A percentile compares a stretch with the other conserved stretches of the same genome.
Evolutionary conservation across 2,113 vertebrate genomes (phyloP).

Genomic region (Chrysemys picta): DNA sequence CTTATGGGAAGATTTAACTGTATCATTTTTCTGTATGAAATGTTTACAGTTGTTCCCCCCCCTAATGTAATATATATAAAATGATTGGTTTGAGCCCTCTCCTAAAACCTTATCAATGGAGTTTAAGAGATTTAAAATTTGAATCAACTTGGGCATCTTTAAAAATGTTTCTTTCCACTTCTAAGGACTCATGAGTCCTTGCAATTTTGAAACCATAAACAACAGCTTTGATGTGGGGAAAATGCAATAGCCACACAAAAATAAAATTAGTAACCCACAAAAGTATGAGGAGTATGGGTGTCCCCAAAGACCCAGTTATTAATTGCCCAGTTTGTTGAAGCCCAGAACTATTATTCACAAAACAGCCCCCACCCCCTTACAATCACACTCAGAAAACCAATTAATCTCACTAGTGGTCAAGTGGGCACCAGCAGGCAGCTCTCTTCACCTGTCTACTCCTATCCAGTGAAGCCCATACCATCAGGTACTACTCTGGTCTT

Average conservation of each 20-base stretch:
- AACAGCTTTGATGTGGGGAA: background rate
- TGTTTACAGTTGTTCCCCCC: background rate
- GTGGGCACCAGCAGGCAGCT: background rate
- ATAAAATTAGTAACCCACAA: background rate
- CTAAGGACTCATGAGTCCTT: background rate
- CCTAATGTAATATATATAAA: background rate
- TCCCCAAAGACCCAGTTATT: background rate
- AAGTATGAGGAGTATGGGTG: background rate
- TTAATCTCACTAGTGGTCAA: background rate
- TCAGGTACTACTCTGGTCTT: background rate
- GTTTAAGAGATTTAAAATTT: background rate
- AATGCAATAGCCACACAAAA: background rate
- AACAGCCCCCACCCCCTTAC: background rate
- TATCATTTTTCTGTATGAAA: background rate
- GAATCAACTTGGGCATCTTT: background rate
- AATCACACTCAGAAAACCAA: background rate
- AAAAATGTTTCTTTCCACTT: background rate
- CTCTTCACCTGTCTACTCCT: background rate
- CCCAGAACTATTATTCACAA: background rate
- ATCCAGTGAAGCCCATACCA: background rate
- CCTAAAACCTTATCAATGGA: background rate
- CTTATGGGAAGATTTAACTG: background rate
- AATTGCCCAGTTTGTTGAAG: background rate
- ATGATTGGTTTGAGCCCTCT: background rate
- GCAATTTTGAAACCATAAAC: background rate